Base-by-base conservation (phyloP, 2,797 vertebrate species). In the Falco columbarius region DNA sequence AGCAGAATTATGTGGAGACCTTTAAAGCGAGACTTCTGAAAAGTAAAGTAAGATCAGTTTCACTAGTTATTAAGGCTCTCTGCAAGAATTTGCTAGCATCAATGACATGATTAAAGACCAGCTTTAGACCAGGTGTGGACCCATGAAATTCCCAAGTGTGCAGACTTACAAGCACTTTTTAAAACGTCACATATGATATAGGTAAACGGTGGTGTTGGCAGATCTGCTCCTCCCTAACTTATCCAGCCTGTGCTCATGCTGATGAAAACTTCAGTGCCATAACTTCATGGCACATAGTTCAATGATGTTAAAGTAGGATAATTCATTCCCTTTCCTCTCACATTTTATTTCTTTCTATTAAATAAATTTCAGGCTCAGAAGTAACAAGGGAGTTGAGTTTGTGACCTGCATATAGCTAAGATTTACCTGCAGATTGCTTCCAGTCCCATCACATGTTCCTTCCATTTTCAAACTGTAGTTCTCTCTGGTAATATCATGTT, bases 261-360 rank as follows among this genome's bases (percentile, higher is more conserved):
- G 51, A 26, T 81, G 81, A 74, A 83, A 88, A 70, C 74, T 94
- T 94, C 27, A 68, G 75, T 58, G 34, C 61, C 52, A 54, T 51
- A 95, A 68, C 84, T 61, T 93, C 86, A 68, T 81, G 63, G 42
- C 32, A 61, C 36, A 52, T 83, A 70, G 96, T 87, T 73, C 58
- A 84, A 26, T 77, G 74, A 91, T 86, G 38, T 94, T 95, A 72
- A 94, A 46, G 89, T 77, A 49, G 36, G 74, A 86, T 90, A 79
- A 70, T 58, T 71, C 68, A 89, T 95, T 97, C 72, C 32, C 23
- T 86, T 91, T 34, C 59, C 17, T 81, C 81, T 74, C 80, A 67
- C 27, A 81, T 89, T 90, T 89, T 92, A 82, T 95, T 95, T 96
- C 63, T 82, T 89, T 87, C 56, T 93, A 58, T 94, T 96, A 91